Percentiles rank a stretch among this genome's conserved stretches.
phyloP scores from a whole-genome alignment of 1,140 invertebrate species.

The Orchesella cincta region DNA sequence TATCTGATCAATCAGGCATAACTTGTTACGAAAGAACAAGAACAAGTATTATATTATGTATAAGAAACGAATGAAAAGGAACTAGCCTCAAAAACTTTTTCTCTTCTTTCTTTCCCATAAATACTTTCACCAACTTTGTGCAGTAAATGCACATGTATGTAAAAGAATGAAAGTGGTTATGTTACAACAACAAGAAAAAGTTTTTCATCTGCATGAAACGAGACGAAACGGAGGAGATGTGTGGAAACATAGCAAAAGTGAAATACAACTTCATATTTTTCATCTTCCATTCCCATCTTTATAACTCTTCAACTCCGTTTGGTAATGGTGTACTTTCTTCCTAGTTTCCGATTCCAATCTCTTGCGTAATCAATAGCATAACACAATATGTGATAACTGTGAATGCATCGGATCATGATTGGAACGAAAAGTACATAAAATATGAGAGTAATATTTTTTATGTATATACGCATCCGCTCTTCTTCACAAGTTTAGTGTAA shows the following conservation, averaged over 20 bases:
- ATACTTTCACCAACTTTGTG: neutral
- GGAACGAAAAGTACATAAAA: too few relatives aligned
- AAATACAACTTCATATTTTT: neutral
- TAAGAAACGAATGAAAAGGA: neutral
- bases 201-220: too few relatives aligned
- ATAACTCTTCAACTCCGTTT: too few relatives aligned
- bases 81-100: neutral
- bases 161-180: conserved; percentile 4
- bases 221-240: neutral
- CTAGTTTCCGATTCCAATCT: neutral
- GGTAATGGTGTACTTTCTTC: too few relatives aligned
- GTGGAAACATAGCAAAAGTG: neutral
- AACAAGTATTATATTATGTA: neutral
- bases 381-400: too few relatives aligned
- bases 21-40: conserved; percentile 1
- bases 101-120: neutral
- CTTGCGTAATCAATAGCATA: neutral
- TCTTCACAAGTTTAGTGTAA: too few relatives aligned
- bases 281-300: neutral
- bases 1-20: conserved; percentile 12
- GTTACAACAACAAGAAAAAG: neutral
- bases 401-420: too few relatives aligned
- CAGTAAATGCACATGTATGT: conserved; percentile 13
- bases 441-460: too few relatives aligned
- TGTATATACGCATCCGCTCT: too few relatives aligned